Evolutionary conservation across 1,140 invertebrate species (phyloP), one percentile per base, ranked within the genome.

Genomic region (Calephelis virginiensis): DNA sequence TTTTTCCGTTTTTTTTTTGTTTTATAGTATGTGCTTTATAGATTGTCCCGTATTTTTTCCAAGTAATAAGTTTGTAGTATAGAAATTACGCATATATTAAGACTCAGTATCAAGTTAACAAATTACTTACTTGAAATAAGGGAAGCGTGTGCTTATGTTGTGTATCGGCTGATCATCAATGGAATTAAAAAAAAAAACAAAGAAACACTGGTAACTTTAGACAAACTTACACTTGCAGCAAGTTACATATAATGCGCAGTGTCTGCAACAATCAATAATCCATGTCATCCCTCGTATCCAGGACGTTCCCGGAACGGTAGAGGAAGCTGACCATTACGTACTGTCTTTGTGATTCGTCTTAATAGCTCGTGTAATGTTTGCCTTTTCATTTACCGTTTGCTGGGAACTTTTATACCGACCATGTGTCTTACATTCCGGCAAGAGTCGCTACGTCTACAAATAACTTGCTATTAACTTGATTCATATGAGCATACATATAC

Each of bases 291-390:
- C 11, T 11, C 4, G 28, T 11, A 6, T n/a, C 9, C 8, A 14
- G 63, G 10, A 50, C 38, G 43, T 64, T 53, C 38, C 63, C 53
- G 53, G 53, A 59, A 59, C 53, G 53, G 28, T 28, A 13, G 48
- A 14, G 63, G 63, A 64, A 56, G 63, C 40, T 56, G 49, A 64
- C 63, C 63, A 45, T 64, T 64, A 64, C 63, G 53, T 50, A 53
- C 53, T 53, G 63, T 64, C 63, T 43, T 43, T 43, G 38, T 64
- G 53, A 64, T 64, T 64, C 43, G 63, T 64, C 63, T 37, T 53
- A 64, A 64, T 53, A 53, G 38, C 49, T 8, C 37, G 48, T 43
- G 40, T 64, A 64, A 64, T 64, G 63, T 64, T 53, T 43, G 53
- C 37, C 63, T 64, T 64, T 64, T 64, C 63, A 64, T 64, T 53